Evolutionary conservation across 2,797 vertebrate genomes (phyloP), one percentile per base, ranked within the genome.

Genomic region (Caiman crocodilus): DNA sequence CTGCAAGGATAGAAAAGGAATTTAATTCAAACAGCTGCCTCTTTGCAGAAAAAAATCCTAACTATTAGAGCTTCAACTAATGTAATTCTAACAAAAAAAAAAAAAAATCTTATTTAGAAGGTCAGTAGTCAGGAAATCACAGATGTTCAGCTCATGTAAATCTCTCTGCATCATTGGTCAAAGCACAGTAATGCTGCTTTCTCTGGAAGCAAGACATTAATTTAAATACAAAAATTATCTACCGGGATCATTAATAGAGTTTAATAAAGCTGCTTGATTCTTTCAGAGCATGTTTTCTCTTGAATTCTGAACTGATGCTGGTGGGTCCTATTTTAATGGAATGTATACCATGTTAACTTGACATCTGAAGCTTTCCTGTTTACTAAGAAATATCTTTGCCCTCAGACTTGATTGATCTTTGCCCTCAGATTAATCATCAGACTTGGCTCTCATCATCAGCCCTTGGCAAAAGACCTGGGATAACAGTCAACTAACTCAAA

Each of bases 1-100:
- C 99, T 99, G 97, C 16, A 97, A 97, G 42, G 90, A 88, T 67
- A 92, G 95, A 92, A 94, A 88, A 96, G 65, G 64, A 90, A 87
- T 76, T 94, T 73, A 93, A 89, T 93, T 96, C 74, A 96, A 84
- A 76, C 64, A 94, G 76, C 50, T 79, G 71, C 42, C 58, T 89
- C 73, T 73, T 64, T 76, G 57, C 23, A 75, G 65, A 82, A 30
- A 15, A 82, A 90, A 80, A 83, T 55, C 35, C 50, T 30, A 84
- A 75, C 20, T 58, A 77, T 86, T 92, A 88, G 88, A 94, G 63
- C 89, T 88, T 78, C 63, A 95, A 91, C 76, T 84, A 93, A 91
- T 1, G 55, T 83, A 87, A 92, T 93, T 94, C 76, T 13, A 35
- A 79, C 74, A 82, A 84, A 60, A 87, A 86, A 90, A 42, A 60